These are phyloP conservation scores for Lophura nycthemera DNA, from an alignment of 2,113 vertebrate genomes.

Conservation along the genomic window DNA sequence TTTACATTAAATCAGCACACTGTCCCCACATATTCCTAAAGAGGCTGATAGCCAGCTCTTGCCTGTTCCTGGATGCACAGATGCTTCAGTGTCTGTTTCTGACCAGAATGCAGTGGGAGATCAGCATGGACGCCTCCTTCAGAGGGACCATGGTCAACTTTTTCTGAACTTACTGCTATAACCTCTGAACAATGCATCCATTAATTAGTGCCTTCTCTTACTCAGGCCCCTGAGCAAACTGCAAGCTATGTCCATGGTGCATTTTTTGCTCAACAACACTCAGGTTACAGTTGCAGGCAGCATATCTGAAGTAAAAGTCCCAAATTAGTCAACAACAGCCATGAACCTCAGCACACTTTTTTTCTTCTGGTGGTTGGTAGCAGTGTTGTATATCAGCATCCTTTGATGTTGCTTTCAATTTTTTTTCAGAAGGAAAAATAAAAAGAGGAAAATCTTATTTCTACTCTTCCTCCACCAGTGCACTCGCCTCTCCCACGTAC, in stretches of 20 bases:
- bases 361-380: background rate
- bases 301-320: background rate
- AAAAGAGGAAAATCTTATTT: background rate
- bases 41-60: background rate
- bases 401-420: background rate
- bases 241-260: background rate
- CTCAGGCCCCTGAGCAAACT: background rate
- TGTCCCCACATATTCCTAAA: background rate
- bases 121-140: background rate
- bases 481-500: background rate
- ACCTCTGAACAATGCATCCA: background rate
- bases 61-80: background rate
- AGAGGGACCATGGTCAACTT: background rate
- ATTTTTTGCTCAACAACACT: background rate
- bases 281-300: background rate
- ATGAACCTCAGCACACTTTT: background rate
- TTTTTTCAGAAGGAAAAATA: background rate
- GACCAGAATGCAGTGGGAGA: background rate
- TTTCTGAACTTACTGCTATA: background rate
- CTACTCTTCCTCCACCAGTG: background rate
- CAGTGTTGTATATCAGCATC: background rate
- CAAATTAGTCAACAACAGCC: background rate
- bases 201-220: background rate
- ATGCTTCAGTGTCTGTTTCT: background rate
- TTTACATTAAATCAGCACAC: background rate